Evolutionary conservation across 1,140 invertebrate species (phyloP), one percentile per base, ranked within the genome.

Genomic region (Ceratitis capitata): DNA sequence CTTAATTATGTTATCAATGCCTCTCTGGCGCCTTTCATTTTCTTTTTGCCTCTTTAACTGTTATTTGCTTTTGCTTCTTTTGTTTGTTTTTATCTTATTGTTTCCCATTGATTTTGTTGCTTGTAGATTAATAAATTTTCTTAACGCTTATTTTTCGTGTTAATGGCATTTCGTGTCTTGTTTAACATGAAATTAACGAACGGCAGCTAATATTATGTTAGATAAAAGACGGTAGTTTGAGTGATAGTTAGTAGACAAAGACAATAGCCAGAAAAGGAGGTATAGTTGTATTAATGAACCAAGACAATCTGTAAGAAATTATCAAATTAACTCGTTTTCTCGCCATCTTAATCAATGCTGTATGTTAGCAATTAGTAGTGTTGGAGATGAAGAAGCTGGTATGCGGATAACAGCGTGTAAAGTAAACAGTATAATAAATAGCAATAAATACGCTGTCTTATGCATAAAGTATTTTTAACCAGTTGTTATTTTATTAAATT

Each of bases 131-230:
- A 78, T 78, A 78, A 78, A 78, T 78, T 69, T 78, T 78, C 69
- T 78, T 47, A 19, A 23, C 69, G 69, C 39, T 19, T 45, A 47
- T 47, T 78, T 42, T 78, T 78, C 69, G 69, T 78, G 69, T 78
- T 78, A 45, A 78, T 78, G 69, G 19, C 69, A 78, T 78, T 78
- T 78, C 69, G 69, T 78, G 69, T 78, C 69, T 78, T 78, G 69
- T 78, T 78, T 45, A 47, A 78, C 69, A 78, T n/a, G 69, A 78
- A 45, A 78, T 45, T 78, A 78, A 45, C 1, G 10, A 45, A 42
- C n/a, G 42, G 45, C 69, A 78, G n/a, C n/a, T n/a, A 32, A 42
- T 78, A 78, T 45, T 45, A 78, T 45, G 69, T 78, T 45, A n/a
- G n/a, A 23, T 39, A 3, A 78, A 26, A 78, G n/a, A n/a, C 0